Conservation (phyloP, 2,888 invertebrate genomes). For the Cryptus viduatorius region DNA sequence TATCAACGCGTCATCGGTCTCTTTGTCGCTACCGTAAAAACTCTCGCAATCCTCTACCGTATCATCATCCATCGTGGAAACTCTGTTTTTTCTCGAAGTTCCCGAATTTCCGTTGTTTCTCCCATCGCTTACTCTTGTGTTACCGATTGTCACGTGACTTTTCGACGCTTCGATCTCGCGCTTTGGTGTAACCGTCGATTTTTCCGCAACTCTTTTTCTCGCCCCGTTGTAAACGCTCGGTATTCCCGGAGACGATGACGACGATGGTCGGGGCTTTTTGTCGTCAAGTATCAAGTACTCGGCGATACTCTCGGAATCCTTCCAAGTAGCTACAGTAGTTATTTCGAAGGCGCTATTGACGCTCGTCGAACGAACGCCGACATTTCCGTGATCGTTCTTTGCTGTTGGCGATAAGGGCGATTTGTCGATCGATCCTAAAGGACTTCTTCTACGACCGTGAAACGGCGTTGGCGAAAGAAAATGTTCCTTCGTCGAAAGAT, state of each 20-base stretch:
- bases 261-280: slow-evolving; percentile 81
- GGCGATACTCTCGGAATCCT: slow-evolving; percentile 79
- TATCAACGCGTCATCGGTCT: slow-evolving; percentile 87
- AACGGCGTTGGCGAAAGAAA: not conserved
- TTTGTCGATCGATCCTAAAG: slow-evolving; percentile 60
- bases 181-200: slow-evolving; percentile 79
- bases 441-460: slow-evolving; percentile 30
- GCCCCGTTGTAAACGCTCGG: slow-evolving; percentile 8
- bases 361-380: slow-evolving; percentile 76
- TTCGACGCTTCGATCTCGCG: slow-evolving; percentile 76
- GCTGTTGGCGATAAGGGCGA: not conserved
- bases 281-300: slow-evolving; percentile 83
- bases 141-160: slow-evolving; percentile 77
- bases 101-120: slow-evolving; percentile 54
- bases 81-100: slow-evolving; percentile 69
- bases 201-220: slow-evolving; percentile 42
- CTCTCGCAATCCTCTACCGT: slow-evolving; percentile 86
- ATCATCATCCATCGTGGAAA: slow-evolving; percentile 72
- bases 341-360: slow-evolving; percentile 76
- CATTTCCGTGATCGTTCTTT: slow-evolving; percentile 58
- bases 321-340: slow-evolving; percentile 75
- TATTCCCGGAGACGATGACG: slow-evolving; percentile 72
- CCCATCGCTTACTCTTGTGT: slow-evolving; percentile 68
- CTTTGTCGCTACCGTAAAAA: slow-evolving; percentile 88
- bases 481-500: slow-evolving; percentile 34